Base-by-base conservation (phyloP, 2,113 vertebrate genomes). In the Coturnix japonica region DNA sequence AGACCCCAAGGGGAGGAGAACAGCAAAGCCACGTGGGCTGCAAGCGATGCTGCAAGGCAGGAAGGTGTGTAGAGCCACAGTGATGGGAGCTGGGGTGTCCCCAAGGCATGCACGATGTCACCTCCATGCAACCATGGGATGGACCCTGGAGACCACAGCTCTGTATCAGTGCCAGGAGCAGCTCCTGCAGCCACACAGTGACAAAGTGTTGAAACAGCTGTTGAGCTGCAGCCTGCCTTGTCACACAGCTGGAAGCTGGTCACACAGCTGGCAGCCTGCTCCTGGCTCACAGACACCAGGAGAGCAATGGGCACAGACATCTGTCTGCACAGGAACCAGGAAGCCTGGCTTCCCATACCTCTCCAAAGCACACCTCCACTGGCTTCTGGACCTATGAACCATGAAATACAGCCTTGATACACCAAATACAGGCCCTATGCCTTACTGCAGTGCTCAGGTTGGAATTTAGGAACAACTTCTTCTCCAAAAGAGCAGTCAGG, bases 71-170 rank as follows among this genome's bases (percentile, higher is more conserved):
- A 25, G n/a, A 44, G 53, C 39, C 20, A 39, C 0, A 1, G 47
- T 1, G 2, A 19, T 0, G 2, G 0, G 10, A 70, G 59, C 44
- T 1, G 0, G 46, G 19, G 10, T 18, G 7, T 31, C 66, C 41
- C 72, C 1, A 11, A 26, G 22, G 33, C 56, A 61, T 5, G 23
- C 25, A 23, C 9, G 10, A 26, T 18, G 35, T 28, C 35, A 63
- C 61, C 60, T 14, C 39, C 56, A 54, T 0, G 1, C 3, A 49
- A 33, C 44, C 43, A 78, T 2, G 0, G 46, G 33, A 39, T 7
- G 33, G 14, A 44, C 31, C 41, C 1, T 1, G 37, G 49, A 63
- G 61, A 71, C n/a, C 54, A 21, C 2, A 0, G 3, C 0, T 5
- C 4, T 0, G 2, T 37, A 37, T 41, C 1, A 0, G 22, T 47